Evolutionary conservation across 2,888 invertebrate genomes (phyloP), one percentile per base, ranked within the genome.

Genomic region (Pinctada fucata): DNA sequence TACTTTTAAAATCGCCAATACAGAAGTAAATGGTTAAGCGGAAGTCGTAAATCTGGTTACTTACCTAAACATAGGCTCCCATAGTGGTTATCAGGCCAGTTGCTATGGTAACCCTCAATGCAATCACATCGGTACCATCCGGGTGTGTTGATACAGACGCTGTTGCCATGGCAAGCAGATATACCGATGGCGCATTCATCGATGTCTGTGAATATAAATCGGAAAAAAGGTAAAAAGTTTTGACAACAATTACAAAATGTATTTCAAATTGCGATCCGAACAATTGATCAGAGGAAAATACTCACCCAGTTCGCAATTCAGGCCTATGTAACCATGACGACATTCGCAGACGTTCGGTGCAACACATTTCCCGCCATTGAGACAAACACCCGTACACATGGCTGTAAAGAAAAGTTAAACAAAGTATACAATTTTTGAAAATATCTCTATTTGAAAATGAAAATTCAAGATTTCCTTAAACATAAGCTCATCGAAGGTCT

Each of bases 311-410:
- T 97, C 96, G 94, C 97, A 97, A 90, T 95, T 95, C 87, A 94
- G 93, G 81, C 97, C 97, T 73, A 95, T 95, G 94, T 96, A 97
- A 13, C 97, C 97, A 85, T 94, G 94, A 70, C 96, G 95, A 93
- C 97, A 97, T 81, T 95, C 94, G 93, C 97, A 97, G 85, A 93
- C 94, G 88, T 95, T 95, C 65, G 97, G 97, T 74, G 95, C 94
- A 72, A 95, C 94, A 93, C 97, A 97, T 85, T 94, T 94, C 79
- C 97, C 97, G 75, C 97, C 97, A 93, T 97, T 97, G 89, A 96
- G 94, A 92, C 97, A 97, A 6, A 65, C 79, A 3, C 79, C 80
- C 8, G 76, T 76, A 74, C 83, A 85, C 1, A 69, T 66, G 8
- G 83, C 83, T 83, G 70, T 31, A 82, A 80, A n/a, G 45, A 75